These are phyloP conservation scores for Onychostruthus taczanowskii DNA, from an alignment of 2,113 vertebrate genomes.

Conservation along the genomic window DNA sequence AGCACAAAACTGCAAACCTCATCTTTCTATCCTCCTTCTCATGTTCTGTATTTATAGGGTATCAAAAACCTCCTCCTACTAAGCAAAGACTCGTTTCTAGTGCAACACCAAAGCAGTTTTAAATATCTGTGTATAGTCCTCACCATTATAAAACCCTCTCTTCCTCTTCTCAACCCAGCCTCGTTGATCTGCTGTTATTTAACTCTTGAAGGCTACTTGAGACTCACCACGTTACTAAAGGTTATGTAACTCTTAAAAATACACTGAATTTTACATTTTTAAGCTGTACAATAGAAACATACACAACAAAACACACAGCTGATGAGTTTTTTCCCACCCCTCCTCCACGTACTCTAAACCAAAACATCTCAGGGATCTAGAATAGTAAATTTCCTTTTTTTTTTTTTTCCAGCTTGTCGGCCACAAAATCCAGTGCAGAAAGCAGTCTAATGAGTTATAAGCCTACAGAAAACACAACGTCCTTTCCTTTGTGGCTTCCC, in stretches of 20 bases:
- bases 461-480: not conserved
- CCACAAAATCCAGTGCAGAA: not conserved
- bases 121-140: not conserved
- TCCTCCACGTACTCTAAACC: not conserved
- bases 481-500: not conserved
- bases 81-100: not conserved
- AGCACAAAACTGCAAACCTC: not conserved
- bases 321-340: accelerated
- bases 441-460: not conserved
- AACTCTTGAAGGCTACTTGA: slow-evolving; percentile 9
- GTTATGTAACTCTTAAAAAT: not conserved
- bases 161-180: not conserved
- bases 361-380: not conserved
- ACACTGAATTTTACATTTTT: not conserved
- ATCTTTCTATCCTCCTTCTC: not conserved
- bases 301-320: not conserved
- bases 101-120: not conserved
- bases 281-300: not conserved
- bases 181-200: not conserved
- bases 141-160: not conserved
- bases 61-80: not conserved
- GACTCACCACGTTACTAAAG: not conserved
- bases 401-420: not conserved
- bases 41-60: not conserved
- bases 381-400: not conserved